Base-by-base conservation (phyloP, 2,888 invertebrate species). In the Teinopalpus imperialis region DNA sequence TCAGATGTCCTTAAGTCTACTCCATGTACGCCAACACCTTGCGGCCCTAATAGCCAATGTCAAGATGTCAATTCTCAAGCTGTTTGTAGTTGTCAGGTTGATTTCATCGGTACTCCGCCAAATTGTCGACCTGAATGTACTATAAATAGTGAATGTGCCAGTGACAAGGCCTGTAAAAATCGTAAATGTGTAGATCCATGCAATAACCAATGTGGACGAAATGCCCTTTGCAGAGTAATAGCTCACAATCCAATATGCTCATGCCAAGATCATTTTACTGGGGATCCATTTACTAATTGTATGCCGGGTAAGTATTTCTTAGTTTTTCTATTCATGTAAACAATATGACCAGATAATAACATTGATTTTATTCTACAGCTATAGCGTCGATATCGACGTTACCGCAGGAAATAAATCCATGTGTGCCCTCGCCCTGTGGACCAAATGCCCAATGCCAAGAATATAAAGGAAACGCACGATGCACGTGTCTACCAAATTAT, bases 201-300 rank as follows among this genome's bases (percentile, higher is more conserved):
- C 59, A 90, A 91, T 1, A 94, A 94, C 35, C 92, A 94, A 29
- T 97, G 97, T 63, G 96, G 94, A 9, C 90, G 92, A 54, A 93
- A 93, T 63, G 93, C 96, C 5, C 90, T 92, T 43, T 97, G 97
- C 59, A 92, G 93, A 73, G 95, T 95, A 12, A 92, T 94, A 50
- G 93, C 94, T 61, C 96, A 97, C 66, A 94, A 94, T 67, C 96
- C 96, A 1, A 91, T 95, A 53, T 96, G 96, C 69, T 92, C 93
- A 10, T 96, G 96, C 68, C 91, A 92, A 51, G 78, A 91, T 8
- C 91, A 92, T 39, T 92, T 90, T 61, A 93, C 93, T 7, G 95
- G 95, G n/a, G 94, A 95, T 89, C 94, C 95, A 1, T 94, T 95
- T 67, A 91, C 79, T 5, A 81, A 81, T 56, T 89, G 89, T 89